Conservation (phyloP, 2,797 vertebrate species). For the Hippopotamyrus pictus region DNA sequence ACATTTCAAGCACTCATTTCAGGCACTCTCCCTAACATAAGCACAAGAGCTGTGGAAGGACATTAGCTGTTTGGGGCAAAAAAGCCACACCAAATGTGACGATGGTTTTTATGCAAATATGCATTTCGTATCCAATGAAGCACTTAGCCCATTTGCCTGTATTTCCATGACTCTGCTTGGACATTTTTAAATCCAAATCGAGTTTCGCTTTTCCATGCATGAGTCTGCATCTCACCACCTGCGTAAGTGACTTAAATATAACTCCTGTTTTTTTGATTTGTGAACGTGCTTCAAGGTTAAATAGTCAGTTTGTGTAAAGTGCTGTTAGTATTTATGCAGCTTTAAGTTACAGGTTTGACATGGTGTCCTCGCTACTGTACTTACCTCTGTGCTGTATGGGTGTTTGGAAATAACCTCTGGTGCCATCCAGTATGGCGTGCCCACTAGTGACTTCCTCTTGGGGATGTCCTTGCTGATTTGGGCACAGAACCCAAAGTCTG, state of each 20-base stretch:
- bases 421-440: slow-evolving; percentile 95
- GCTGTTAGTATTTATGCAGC: background rate
- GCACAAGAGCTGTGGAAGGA: background rate
- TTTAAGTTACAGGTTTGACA: background rate
- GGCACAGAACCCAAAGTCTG: slow-evolving; percentile 98
- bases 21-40: background rate
- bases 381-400: slow-evolving; percentile 91
- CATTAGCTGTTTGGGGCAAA: background rate
- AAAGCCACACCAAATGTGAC: background rate
- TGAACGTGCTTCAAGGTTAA: background rate
- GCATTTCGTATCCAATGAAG: background rate
- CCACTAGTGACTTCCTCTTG: slow-evolving; percentile 92
- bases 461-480: slow-evolving; percentile 98
- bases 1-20: background rate
- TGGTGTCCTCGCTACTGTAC: slow-evolving; percentile 28
- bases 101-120: background rate
- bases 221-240: background rate
- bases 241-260: background rate
- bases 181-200: background rate
- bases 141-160: background rate
- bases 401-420: slow-evolving; percentile 90
- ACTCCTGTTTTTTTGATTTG: background rate
- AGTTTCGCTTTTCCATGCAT: background rate
- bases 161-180: background rate
- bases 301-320: background rate